Conservation (phyloP, 1,140 invertebrate genomes). For the Acromyrmex echinatior region DNA sequence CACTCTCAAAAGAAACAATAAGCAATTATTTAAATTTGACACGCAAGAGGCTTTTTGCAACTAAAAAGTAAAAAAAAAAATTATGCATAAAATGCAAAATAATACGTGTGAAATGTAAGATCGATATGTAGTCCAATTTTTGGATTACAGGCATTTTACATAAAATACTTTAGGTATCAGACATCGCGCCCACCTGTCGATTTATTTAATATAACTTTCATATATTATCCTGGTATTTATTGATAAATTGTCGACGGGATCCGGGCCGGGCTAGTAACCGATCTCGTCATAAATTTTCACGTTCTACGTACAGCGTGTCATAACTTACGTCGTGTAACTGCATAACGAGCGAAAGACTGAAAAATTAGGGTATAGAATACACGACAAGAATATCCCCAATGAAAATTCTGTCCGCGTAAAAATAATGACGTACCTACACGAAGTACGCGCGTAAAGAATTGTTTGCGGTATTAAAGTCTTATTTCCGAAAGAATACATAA, state of each 20-base stretch:
- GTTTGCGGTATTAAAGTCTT: not conserved
- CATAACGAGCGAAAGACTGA: slow-evolving; percentile 41
- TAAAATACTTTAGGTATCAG: not conserved
- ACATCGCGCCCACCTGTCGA: not conserved
- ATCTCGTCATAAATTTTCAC: slow-evolving; percentile 29
- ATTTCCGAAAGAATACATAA: not conserved
- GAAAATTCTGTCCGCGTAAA: not conserved
- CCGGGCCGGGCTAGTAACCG: not conserved
- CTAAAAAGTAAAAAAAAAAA: slow-evolving; percentile 8
- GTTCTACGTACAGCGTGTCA: not conserved
- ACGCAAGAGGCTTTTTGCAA: not conserved
- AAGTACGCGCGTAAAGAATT: not conserved
- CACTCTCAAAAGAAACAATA: not conserved
- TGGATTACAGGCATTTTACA: not conserved
- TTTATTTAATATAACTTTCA: slow-evolving; percentile 12
- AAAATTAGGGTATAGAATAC: slow-evolving; percentile 29
- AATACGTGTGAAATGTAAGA: not conserved
- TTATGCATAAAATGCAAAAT: slow-evolving; percentile 27
- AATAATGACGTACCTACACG: slow-evolving; percentile 2
- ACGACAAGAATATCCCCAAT: not conserved
- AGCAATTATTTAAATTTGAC: not conserved
- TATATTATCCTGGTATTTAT: not conserved
- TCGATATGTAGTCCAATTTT: not conserved
- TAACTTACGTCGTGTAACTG: slow-evolving; percentile 47
- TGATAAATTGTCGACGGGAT: slow-evolving; percentile 38